These are phyloP conservation scores for Elaphurus davidianus DNA, from an alignment of 2,113 vertebrate genomes.

Conservation along the genomic window DNA sequence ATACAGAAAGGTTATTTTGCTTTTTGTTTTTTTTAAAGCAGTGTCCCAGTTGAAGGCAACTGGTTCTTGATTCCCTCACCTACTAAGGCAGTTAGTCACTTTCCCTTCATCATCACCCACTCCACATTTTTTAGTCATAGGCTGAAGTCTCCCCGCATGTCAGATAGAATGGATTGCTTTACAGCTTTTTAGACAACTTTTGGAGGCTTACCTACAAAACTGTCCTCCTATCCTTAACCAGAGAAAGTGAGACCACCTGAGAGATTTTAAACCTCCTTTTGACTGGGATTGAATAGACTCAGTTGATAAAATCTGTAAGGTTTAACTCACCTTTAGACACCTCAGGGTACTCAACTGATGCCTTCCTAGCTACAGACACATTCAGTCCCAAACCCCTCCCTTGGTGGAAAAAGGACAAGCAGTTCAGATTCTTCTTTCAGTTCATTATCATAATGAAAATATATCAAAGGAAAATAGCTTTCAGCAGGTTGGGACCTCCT, in stretches of 20 bases:
- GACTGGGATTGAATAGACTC: neutral
- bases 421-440: neutral
- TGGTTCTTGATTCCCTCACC: neutral
- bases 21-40: neutral
- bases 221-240: neutral
- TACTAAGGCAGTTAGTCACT: neutral
- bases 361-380: neutral
- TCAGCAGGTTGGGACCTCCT: neutral
- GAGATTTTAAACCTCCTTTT: neutral
- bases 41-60: neutral
- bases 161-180: neutral
- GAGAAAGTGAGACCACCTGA: neutral
- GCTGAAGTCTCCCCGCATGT: neutral
- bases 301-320: neutral
- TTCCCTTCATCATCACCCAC: neutral
- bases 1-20: neutral
- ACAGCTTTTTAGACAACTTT: slow-evolving; percentile 1
- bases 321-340: neutral
- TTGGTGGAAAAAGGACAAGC: neutral
- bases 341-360: neutral
- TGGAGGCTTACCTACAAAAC: neutral
- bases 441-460: neutral
- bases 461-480: neutral
- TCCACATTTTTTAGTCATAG: neutral
- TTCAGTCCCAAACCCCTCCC: neutral